These are phyloP conservation scores for Ceratosolen fusciceps DNA, from an alignment of 1,140 invertebrate species.

Conservation along the genomic window DNA sequence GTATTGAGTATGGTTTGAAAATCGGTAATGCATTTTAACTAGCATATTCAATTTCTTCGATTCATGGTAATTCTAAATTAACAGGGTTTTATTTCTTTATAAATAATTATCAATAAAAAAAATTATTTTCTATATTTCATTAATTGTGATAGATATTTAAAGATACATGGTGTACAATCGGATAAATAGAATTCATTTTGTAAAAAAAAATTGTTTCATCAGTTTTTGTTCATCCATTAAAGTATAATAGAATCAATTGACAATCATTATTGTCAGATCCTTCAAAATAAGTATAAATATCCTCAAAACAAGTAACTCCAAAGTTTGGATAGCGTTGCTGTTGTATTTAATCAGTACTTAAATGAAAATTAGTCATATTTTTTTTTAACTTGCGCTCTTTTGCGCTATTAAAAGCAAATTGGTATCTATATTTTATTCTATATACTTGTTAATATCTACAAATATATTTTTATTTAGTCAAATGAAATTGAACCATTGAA, in stretches of 20 bases:
- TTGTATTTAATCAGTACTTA: slow-evolving; percentile 15
- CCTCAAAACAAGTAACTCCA: slow-evolving; percentile 23
- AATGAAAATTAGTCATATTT: slow-evolving; percentile 33
- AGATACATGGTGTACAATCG: slow-evolving; percentile 39
- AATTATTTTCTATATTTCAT: not conserved
- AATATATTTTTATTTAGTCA: slow-evolving; percentile 21
- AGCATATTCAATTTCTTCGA: not conserved
- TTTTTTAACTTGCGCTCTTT: slow-evolving; percentile 19
- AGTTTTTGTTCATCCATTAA: slow-evolving; percentile 37
- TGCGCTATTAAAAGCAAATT: slow-evolving; percentile 21
- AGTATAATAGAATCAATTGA: slow-evolving; percentile 39
- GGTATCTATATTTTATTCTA: slow-evolving; percentile 22
- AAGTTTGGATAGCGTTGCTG: slow-evolving; percentile 7
- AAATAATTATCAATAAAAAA: not conserved
- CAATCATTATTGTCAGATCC: slow-evolving; percentile 43
- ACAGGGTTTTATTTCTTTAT: not conserved
- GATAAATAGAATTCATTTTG: slow-evolving; percentile 26
- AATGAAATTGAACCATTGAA: slow-evolving; percentile 25
- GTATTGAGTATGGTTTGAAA: not conserved
- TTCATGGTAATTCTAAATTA: not conserved
- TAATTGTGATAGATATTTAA: not conserved
- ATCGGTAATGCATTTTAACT: not conserved
- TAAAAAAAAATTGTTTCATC: slow-evolving; percentile 39
- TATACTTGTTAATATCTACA: slow-evolving; percentile 6
- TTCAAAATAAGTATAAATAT: slow-evolving; percentile 27